A percentile compares a stretch with the other conserved stretches of the same genome.
Conservation (phyloP, 2,797 vertebrate species). For the Enteromius mattozi region DNA sequence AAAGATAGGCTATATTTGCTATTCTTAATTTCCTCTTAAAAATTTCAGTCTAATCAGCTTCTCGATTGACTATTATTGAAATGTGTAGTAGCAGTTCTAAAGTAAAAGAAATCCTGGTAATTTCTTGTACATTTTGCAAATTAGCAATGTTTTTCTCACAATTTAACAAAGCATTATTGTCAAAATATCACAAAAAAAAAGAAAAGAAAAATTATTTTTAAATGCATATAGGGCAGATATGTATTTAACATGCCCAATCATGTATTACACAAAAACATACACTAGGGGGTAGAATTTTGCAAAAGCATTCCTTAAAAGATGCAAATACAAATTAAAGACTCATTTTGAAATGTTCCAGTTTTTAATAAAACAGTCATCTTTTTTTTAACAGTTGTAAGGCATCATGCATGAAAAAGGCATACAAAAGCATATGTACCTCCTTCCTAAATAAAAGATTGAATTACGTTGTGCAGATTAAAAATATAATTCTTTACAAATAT, state of each 20-base stretch:
- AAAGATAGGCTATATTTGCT: neutral
- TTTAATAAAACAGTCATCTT: constrained; percentile 78
- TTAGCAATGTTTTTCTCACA: neutral
- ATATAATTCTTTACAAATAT: constrained; percentile 80
- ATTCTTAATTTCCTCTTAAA: neutral
- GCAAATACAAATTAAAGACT: constrained; percentile 30
- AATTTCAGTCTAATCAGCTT: neutral
- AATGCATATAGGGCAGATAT: neutral
- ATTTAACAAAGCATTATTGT: too few species aligned
- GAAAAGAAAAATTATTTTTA: neutral
- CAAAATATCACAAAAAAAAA: neutral
- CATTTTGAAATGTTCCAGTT: constrained; percentile 60
- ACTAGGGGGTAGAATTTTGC: constrained; percentile 68
- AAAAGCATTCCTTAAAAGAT: neutral
- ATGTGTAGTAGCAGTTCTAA: neutral
- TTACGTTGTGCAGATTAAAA: constrained; percentile 72
- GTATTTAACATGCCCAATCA: neutral
- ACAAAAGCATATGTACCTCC: constrained; percentile 72
- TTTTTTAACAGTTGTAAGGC: constrained; percentile 80
- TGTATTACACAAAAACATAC: constrained; percentile 20
- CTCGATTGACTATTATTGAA: neutral
- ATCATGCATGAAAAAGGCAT: constrained; percentile 82
- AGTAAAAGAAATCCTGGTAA: neutral
- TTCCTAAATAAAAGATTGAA: constrained; percentile 66
- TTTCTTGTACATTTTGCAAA: neutral